A percentile compares a stretch with the other conserved stretches of the same genome.
Evolutionary conservation across 2,113 vertebrate genomes (phyloP).

Genomic region (Etheostoma cragini): DNA sequence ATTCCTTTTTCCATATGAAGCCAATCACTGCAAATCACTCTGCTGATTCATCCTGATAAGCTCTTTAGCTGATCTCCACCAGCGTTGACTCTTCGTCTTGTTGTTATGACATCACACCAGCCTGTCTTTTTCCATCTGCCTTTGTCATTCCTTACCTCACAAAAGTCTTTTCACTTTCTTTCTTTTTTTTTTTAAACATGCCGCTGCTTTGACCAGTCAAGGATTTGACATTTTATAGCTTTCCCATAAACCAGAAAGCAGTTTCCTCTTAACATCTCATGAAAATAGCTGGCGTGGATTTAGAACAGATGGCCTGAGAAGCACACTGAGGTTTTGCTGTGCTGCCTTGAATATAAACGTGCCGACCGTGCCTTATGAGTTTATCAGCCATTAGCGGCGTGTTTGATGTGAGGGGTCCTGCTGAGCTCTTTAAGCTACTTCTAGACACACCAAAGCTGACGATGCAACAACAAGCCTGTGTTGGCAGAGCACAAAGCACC

Average conservation of each 20-base stretch:
- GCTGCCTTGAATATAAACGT: constrained; percentile 27
- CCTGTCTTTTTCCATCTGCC: constrained; percentile 51
- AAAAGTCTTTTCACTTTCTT: background rate
- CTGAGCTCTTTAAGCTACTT: constrained; percentile 66
- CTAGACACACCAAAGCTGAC: constrained; percentile 67
- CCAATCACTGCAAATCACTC: constrained; percentile 39
- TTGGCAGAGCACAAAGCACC: constrained; percentile 57
- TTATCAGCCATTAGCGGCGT: constrained; percentile 64
- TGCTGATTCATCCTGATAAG: constrained; percentile 33
- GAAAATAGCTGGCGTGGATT: constrained; percentile 51
- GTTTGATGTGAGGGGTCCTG: constrained; percentile 72
- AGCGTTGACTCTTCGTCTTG: constrained; percentile 13
- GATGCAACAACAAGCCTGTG: constrained; percentile 57
- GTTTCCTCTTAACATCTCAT: constrained; percentile 64
- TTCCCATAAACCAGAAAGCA: constrained; percentile 61
- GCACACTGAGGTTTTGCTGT: constrained; percentile 18
- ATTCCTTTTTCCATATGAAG: constrained; percentile 34
- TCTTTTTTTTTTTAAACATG: constrained; percentile 51
- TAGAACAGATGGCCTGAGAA: constrained; percentile 15
- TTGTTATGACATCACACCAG: constrained; percentile 52
- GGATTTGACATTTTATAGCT: constrained; percentile 67
- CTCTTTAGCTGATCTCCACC: constrained; percentile 8
- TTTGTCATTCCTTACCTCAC: constrained; percentile 62
- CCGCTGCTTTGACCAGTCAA: constrained; percentile 52
- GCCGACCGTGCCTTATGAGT: constrained; percentile 41